These are phyloP conservation scores for Lucilia sericata DNA, from an alignment of 1,140 invertebrate genomes.

Conservation along the genomic window DNA sequence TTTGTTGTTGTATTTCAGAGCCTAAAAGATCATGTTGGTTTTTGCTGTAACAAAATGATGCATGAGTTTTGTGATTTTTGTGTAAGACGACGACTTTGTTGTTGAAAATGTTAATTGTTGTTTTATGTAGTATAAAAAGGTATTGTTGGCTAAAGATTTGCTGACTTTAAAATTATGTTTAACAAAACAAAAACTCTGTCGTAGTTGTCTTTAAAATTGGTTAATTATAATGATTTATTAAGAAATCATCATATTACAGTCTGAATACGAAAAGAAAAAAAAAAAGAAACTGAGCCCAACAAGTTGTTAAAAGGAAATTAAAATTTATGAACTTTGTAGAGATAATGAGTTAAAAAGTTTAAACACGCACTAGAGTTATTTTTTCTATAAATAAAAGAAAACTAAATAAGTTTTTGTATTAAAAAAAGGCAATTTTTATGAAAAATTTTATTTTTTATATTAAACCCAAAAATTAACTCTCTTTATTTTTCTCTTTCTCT, in stretches of 20 bases:
- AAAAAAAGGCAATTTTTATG: too few relatives aligned
- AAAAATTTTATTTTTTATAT: slow-evolving; percentile 41
- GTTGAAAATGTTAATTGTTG: not conserved
- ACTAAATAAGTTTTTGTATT: too few relatives aligned
- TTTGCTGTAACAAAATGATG: slow-evolving; percentile 7
- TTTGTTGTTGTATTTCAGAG: not conserved
- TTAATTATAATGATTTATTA: slow-evolving; percentile 61
- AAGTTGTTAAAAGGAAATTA: slow-evolving; percentile 19
- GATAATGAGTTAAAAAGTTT: too few relatives aligned
- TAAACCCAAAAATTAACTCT: slow-evolving; percentile 12
- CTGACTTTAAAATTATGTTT: slow-evolving; percentile 66
- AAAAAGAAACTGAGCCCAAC: not conserved
- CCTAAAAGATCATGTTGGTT: slow-evolving; percentile 17
- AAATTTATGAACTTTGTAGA: not conserved
- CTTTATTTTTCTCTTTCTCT: slow-evolving; percentile 29
- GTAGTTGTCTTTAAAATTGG: slow-evolving; percentile 52
- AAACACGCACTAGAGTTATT: too few relatives aligned
- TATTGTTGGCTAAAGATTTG: slow-evolving; percentile 56
- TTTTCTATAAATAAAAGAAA: too few relatives aligned
- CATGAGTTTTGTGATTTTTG: not conserved
- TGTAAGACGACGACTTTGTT: not conserved
- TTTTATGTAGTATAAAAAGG: not conserved
- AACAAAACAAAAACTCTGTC: not conserved
- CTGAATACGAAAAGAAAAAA: not conserved
- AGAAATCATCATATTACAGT: slow-evolving; percentile 40